These are phyloP conservation scores for Melanotaenia trifasciata DNA, from an alignment of 2,797 vertebrate genomes.

Conservation along the genomic window DNA sequence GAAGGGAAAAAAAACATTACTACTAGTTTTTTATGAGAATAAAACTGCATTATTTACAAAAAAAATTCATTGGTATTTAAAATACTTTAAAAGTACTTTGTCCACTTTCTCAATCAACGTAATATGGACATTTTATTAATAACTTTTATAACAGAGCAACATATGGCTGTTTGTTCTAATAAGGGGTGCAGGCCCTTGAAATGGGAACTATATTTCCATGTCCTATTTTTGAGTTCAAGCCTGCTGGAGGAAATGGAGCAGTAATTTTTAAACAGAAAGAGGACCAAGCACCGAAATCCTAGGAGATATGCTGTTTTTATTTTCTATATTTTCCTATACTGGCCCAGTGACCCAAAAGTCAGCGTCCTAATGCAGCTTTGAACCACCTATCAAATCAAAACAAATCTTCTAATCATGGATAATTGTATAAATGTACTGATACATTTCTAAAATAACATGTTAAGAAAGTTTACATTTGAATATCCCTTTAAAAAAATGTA, in stretches of 20 bases:
- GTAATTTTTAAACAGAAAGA: slow-evolving; percentile 61
- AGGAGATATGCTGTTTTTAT: slow-evolving; percentile 28
- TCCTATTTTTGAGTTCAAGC: slow-evolving; percentile 53
- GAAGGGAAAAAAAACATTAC: slow-evolving; percentile 32
- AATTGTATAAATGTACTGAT: too few relatives aligned
- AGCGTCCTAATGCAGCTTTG: slow-evolving; percentile 6
- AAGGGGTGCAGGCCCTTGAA: slow-evolving; percentile 19
- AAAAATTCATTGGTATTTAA: neutral
- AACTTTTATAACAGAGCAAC: neutral
- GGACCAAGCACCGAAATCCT: slow-evolving; percentile 37
- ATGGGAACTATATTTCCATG: slow-evolving; percentile 39
- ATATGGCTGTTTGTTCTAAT: slow-evolving; percentile 25
- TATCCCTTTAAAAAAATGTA: too few relatives aligned
- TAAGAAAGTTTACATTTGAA: too few relatives aligned
- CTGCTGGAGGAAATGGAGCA: slow-evolving; percentile 71
- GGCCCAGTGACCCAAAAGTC: slow-evolving; percentile 49
- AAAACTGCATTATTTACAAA: slow-evolving; percentile 25
- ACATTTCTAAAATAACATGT: too few relatives aligned
- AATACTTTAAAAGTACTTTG: neutral
- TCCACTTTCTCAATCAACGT: neutral
- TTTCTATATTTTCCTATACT: slow-evolving; percentile 23
- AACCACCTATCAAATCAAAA: slow-evolving; percentile 11
- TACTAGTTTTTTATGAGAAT: slow-evolving; percentile 26
- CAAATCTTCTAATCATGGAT: neutral
- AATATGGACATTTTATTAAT: neutral